Evolutionary conservation across 1,140 invertebrate species (phyloP), one percentile per base, ranked within the genome.

Genomic region (Drosophila kohkoa): DNA sequence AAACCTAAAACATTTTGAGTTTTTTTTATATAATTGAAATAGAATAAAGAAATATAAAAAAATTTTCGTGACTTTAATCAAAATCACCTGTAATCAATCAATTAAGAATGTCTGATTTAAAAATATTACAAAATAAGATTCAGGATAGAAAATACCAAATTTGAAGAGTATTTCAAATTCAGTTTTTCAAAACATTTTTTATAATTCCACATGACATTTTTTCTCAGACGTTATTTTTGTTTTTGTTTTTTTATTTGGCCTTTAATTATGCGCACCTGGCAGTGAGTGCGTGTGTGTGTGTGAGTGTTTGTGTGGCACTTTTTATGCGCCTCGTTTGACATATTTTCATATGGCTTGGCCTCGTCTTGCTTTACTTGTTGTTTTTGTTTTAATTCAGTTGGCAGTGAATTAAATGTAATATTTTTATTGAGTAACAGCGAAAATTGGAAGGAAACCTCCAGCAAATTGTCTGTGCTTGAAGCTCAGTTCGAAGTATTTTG

Each of bases 211-310:
- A 25, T 25, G 20, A 25, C 20, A 25, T 25, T 45, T 45, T n/a
- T 13, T 5, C 45, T 3, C 16, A 32, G 3, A 54, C 11, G 20
- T 25, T 25, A 25, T 25, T 4, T 30, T 13, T 52, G 8, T 48
- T 20, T n/a, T 15, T 54, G 35, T 64, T 70, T 64, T 49, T 81
- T 51, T 63, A 64, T 63, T 54, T 43, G 15, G 52, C 68, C 75
- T 76, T 86, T 86, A 86, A 86, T 86, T 86, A 85, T 80, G 63
- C 64, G 65, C 49, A 74, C 35, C 49, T 67, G 35, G 28, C 7
- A 25, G 46, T 48, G 25, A 43, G 28, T 59, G 30, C 8, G 10
- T 54, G 41, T 38, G 41, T 75, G 25, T 51, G 52, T 51, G 10
- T 72, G 13, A 8, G 25, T 32, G 16, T 63, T 28, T 74, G 20